phyloP scores from a whole-genome alignment of 2,797 vertebrate genomes.

The Eulemur mongoz region DNA sequence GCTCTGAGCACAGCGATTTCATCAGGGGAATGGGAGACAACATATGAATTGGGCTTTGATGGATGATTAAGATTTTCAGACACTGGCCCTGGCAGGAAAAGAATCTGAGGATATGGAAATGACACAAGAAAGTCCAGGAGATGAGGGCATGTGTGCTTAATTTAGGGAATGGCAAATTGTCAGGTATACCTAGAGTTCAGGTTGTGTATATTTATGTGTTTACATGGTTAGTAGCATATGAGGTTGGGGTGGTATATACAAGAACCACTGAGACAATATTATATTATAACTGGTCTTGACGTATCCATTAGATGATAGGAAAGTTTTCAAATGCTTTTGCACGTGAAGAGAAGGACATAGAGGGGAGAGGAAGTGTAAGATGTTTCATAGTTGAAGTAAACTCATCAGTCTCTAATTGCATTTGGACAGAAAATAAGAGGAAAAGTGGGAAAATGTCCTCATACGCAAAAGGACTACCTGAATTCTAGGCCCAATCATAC shows the following conservation, averaged over 20 bases:
- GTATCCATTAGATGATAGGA: neutral
- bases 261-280: neutral
- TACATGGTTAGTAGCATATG: neutral
- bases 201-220: neutral
- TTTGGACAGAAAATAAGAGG: neutral
- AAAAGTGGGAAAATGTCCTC: neutral
- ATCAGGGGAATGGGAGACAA: neutral
- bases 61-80: neutral
- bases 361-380: neutral
- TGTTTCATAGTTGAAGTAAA: neutral
- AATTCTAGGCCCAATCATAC: neutral
- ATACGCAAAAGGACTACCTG: neutral
- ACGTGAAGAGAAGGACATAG: neutral
- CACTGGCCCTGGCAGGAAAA: neutral
- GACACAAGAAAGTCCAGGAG: neutral
- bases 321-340: slow-evolving; percentile 18
- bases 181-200: neutral
- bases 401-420: neutral
- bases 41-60: slow-evolving; percentile 29
- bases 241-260: neutral
- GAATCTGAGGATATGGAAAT: neutral
- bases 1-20: neutral
- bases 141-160: neutral
- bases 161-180: neutral
- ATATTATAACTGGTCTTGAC: neutral